These are phyloP conservation scores for Synchiropus splendidus DNA, from an alignment of 2,113 vertebrate species.

Conservation along the genomic window DNA sequence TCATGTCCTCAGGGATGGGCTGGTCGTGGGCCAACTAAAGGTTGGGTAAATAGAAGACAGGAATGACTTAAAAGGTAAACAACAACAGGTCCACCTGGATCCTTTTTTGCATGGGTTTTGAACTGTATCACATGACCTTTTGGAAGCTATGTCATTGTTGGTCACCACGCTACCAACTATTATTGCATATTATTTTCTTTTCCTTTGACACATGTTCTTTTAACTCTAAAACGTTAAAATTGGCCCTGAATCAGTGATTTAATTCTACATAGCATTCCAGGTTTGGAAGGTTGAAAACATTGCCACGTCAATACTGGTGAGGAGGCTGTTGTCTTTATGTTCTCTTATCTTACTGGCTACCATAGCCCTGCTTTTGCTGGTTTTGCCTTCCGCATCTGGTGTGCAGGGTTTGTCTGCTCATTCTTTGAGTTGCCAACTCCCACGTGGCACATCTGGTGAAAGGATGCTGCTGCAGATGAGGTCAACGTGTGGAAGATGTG, in stretches of 20 bases:
- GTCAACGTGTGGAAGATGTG: neutral
- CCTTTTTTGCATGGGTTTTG: too few species aligned
- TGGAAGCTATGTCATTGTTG: too few species aligned
- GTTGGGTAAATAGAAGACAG: too few species aligned
- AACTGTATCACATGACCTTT: too few species aligned
- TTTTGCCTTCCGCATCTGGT: conserved; percentile 59
- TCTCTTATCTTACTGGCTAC: conserved; percentile 24
- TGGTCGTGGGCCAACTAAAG: conserved; percentile 34
- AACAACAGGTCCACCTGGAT: conserved; percentile 51
- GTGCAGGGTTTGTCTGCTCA: conserved; percentile 40
- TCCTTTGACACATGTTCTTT: too few species aligned
- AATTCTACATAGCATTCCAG: too few species aligned
- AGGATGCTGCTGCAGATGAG: conserved; percentile 42
- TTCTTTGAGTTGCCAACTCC: conserved; percentile 44
- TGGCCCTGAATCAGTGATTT: too few species aligned
- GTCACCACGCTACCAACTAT: too few species aligned
- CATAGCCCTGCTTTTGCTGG: conserved; percentile 11
- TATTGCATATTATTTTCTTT: too few species aligned
- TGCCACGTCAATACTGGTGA: conserved; percentile 36
- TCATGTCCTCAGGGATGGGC: conserved; percentile 53
- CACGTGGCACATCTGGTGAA: conserved; percentile 74
- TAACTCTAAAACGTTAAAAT: too few species aligned
- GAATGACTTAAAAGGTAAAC: conserved; percentile 43
- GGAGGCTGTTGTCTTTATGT: conserved; percentile 48
- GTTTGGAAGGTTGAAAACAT: conserved; percentile 8